These are phyloP conservation scores for Cantharis rufa DNA, from an alignment of 2,888 invertebrate species.

Conservation along the genomic window DNA sequence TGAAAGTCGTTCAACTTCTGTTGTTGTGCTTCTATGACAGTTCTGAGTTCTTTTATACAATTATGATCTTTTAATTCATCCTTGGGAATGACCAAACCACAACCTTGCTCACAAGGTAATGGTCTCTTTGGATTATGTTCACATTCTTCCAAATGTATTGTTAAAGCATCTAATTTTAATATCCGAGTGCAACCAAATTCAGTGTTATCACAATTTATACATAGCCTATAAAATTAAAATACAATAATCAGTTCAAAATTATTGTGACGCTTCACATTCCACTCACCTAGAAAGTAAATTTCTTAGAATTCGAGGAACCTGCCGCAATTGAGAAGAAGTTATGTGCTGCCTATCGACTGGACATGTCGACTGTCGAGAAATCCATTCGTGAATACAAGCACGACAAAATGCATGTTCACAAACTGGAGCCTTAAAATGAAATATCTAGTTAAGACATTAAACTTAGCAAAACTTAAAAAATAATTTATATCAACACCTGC, in stretches of 20 bases:
- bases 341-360: slow-evolving; percentile 92
- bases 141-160: slow-evolving; percentile 89
- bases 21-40: slow-evolving; percentile 83
- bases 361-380: slow-evolving; percentile 90
- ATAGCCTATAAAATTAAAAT: slow-evolving; percentile 63
- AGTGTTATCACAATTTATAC: slow-evolving; percentile 90
- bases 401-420: slow-evolving; percentile 97
- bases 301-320: slow-evolving; percentile 90
- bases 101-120: slow-evolving; percentile 90
- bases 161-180: slow-evolving; percentile 83
- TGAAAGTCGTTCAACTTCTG: slow-evolving; percentile 85
- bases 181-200: slow-evolving; percentile 83
- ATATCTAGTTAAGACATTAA: slow-evolving; percentile 19
- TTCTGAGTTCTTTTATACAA: slow-evolving; percentile 86
- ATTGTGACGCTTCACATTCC: neutral
- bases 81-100: slow-evolving; percentile 92
- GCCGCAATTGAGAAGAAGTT: slow-evolving; percentile 85
- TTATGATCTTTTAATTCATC: slow-evolving; percentile 94
- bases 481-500: slow-evolving; percentile 67
- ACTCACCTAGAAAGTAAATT: slow-evolving; percentile 82
- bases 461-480: slow-evolving; percentile 10
- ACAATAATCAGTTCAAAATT: neutral
- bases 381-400: slow-evolving; percentile 93
- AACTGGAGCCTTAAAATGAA: slow-evolving; percentile 75
- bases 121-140: slow-evolving; percentile 93